Conservation (phyloP, 2,888 invertebrate species). For the Ornithoptera priamus region DNA sequence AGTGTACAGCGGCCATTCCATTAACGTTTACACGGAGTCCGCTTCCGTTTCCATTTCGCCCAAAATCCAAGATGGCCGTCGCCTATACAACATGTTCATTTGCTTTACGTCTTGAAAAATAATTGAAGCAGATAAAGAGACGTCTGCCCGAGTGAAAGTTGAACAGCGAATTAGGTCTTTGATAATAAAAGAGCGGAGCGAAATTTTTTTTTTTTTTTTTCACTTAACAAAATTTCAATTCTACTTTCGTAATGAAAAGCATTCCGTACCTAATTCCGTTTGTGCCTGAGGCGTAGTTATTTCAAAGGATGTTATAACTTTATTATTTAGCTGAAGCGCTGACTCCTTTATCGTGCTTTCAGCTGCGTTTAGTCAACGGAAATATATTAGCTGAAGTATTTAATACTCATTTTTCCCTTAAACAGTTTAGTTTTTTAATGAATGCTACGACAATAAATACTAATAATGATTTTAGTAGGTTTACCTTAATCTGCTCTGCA, state of each 20-base stretch:
- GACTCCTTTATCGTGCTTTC: too few relatives aligned
- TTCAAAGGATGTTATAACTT: slow-evolving; percentile 18
- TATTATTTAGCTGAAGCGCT: background rate
- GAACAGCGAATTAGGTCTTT: slow-evolving; percentile 20
- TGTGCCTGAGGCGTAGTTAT: slow-evolving; percentile 8
- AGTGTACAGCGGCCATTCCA: too few relatives aligned
- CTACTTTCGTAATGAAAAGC: slow-evolving; percentile 2
- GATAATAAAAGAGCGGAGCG: slow-evolving; percentile 18
- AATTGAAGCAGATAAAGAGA: slow-evolving; percentile 20
- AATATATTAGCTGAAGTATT: too few relatives aligned
- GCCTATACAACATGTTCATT: slow-evolving; percentile 3
- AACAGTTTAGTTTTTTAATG: too few relatives aligned
- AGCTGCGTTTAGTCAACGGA: too few relatives aligned
- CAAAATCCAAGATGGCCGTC: background rate
- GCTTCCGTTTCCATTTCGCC: background rate
- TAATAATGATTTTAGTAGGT: too few relatives aligned
- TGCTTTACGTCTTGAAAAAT: slow-evolving; percentile 12
- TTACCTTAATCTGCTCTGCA: too few relatives aligned
- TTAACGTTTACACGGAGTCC: too few relatives aligned
- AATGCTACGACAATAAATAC: too few relatives aligned
- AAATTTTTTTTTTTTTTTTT: slow-evolving; percentile 2
- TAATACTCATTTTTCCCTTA: too few relatives aligned
- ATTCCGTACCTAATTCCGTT: slow-evolving; percentile 10
- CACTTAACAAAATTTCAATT: slow-evolving; percentile 24
- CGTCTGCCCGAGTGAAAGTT: slow-evolving; percentile 12